Percentiles rank a stretch among this genome's conserved stretches.
These are phyloP conservation scores for Pachypanchax playfairii DNA, from an alignment of 2,113 vertebrate species.

Conservation along the genomic window DNA sequence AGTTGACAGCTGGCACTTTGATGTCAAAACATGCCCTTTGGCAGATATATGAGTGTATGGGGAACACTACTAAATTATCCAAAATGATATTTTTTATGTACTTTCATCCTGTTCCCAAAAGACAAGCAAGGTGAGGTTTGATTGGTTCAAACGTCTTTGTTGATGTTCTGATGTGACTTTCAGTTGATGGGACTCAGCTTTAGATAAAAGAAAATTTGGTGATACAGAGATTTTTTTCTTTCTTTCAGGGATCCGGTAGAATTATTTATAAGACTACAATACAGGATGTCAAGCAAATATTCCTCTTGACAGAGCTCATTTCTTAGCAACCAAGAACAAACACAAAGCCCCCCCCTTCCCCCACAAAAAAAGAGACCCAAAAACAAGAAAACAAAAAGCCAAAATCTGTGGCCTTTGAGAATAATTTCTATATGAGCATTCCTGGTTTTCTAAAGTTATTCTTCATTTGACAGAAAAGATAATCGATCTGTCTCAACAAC, in stretches of 20 bases:
- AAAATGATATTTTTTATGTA: conserved; percentile 27
- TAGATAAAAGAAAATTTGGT: conserved; percentile 30
- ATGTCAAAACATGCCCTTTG: conserved; percentile 78
- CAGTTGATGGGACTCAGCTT: conserved; percentile 64
- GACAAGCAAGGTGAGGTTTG: conserved; percentile 57
- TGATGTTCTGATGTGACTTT: conserved; percentile 49
- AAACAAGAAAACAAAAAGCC: not conserved
- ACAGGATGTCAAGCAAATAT: conserved; percentile 18
- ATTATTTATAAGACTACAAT: conserved; percentile 49
- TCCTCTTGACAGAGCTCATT: not conserved
- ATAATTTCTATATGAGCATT: conserved; percentile 2
- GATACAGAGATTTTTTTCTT: conserved; percentile 38
- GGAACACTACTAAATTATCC: conserved; percentile 67
- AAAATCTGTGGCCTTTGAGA: not conserved
- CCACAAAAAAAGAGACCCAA: not conserved
- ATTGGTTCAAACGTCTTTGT: conserved; percentile 48
- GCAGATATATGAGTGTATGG: conserved; percentile 57
- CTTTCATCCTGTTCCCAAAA: conserved; percentile 66
- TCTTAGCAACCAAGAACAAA: not conserved
- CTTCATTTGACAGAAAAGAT: conserved; percentile 5
- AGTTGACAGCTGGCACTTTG: conserved; percentile 75
- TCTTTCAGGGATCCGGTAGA: conserved; percentile 57
- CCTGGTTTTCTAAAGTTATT: conserved; percentile 10
- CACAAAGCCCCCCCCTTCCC: no score
- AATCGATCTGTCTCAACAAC: conserved; percentile 52